Evolutionary conservation across 2,797 vertebrate genomes (phyloP).

Genomic region (Lepus oiostolus): DNA sequence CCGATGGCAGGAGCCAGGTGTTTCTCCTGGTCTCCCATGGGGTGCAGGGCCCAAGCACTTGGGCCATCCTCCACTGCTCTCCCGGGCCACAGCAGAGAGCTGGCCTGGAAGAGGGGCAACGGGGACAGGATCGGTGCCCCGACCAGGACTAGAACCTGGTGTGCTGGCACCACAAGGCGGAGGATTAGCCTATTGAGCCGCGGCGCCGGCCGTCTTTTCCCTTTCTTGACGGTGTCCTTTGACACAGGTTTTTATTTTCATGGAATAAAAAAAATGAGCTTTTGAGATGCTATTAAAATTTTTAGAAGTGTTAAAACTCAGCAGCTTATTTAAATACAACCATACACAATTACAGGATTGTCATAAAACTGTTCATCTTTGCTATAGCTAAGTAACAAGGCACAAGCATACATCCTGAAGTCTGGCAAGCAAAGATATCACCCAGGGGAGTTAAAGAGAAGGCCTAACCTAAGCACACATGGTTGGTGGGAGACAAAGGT

Average conservation of each 20-base stretch:
- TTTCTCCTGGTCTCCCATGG: too few species aligned
- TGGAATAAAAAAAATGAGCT: conserved; percentile 20
- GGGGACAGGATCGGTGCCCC: too few species aligned
- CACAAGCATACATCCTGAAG: neutral
- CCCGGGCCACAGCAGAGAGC: too few species aligned
- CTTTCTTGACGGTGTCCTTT: conserved; percentile 13
- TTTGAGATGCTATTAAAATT: conserved; percentile 33
- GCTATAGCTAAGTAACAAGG: neutral
- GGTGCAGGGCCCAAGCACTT: too few species aligned
- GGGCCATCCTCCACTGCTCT: too few species aligned
- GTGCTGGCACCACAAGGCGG: too few species aligned
- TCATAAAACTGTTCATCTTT: conserved; percentile 12
- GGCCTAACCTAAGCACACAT: neutral
- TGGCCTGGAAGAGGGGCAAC: too few species aligned
- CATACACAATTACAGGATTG: neutral
- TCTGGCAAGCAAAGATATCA: neutral
- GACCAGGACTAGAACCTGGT: too few species aligned
- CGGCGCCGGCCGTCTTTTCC: neutral
- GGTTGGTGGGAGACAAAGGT: neutral
- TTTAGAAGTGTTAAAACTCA: neutral
- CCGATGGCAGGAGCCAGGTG: too few species aligned
- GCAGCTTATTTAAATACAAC: conserved; percentile 9
- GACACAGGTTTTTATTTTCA: neutral
- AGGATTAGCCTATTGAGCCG: too few species aligned
- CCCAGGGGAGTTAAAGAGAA: neutral